Evolutionary conservation across 2,888 invertebrate genomes (phyloP).

Genomic region (Selenia dentaria): DNA sequence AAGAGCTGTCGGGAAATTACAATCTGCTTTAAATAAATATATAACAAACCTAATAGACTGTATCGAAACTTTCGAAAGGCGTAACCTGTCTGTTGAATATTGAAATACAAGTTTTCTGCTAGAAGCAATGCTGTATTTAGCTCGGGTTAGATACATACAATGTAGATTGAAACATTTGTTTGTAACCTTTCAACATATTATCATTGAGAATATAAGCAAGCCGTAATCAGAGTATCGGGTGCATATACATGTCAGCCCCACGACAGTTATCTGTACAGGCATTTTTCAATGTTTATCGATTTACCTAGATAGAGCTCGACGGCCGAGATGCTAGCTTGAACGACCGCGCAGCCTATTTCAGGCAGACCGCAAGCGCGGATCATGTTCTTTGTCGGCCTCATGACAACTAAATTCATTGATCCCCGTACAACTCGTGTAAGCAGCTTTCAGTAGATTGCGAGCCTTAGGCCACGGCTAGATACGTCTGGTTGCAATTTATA

Average conservation of each 20-base stretch:
- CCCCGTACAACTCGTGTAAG: conserved; percentile 34
- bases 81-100: not conserved
- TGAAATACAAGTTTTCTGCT: too few species aligned
- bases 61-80: too few species aligned
- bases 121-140: too few species aligned
- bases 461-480: conserved; percentile 39
- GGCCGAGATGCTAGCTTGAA: conserved; percentile 1
- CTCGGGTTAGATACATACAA: too few species aligned
- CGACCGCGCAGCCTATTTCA: conserved; percentile 9
- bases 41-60: too few species aligned
- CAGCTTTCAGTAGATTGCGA: conserved; percentile 24
- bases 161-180: too few species aligned
- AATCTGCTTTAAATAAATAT: too few species aligned
- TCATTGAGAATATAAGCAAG: not conserved
- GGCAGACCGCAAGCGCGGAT: conserved; percentile 41
- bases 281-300: conserved; percentile 20
- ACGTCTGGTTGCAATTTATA: conserved; percentile 42
- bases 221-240: not conserved
- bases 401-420: conserved; percentile 58
- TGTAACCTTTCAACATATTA: not conserved
- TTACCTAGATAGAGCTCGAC: conserved; percentile 16
- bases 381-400: conserved; percentile 49
- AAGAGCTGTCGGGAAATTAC: conserved; percentile 6
- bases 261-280: conserved; percentile 24
- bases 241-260: conserved; percentile 5